Evolutionary conservation across 2,888 invertebrate genomes (phyloP).

Genomic region (Protodeltote pygarga): DNA sequence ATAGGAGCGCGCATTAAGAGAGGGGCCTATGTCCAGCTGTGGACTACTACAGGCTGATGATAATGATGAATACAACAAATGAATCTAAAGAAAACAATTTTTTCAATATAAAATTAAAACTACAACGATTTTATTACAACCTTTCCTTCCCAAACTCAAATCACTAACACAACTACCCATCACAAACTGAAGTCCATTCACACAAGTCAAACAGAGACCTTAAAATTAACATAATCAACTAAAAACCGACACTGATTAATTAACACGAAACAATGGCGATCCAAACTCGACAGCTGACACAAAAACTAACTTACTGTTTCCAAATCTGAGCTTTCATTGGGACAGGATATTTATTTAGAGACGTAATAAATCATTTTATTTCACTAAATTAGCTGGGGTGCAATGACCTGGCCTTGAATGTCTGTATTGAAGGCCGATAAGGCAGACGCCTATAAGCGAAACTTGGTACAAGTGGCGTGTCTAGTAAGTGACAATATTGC

Average conservation of each 20-base stretch:
- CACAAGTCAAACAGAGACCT: constrained; percentile 7
- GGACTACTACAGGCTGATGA: too few relatives aligned
- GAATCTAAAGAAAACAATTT: too few relatives aligned
- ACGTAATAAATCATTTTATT: too few relatives aligned
- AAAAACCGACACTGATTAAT: constrained; percentile 42
- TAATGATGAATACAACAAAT: too few relatives aligned
- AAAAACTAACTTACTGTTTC: constrained; percentile 25
- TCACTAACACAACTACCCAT: neutral
- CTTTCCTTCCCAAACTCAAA: neutral
- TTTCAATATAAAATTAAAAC: neutral
- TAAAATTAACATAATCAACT: constrained; percentile 31
- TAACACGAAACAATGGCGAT: constrained; percentile 30
- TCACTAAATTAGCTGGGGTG: too few relatives aligned
- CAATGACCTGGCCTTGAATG: too few relatives aligned
- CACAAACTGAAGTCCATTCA: neutral
- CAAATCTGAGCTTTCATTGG: constrained; percentile 11
- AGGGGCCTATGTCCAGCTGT: too few relatives aligned
- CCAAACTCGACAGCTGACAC: constrained; percentile 11
- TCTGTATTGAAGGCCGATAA: too few relatives aligned
- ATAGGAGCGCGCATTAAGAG: too few relatives aligned
- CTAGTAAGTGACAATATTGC: too few relatives aligned
- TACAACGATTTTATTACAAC: neutral
- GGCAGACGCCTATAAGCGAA: too few relatives aligned
- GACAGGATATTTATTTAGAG: constrained; percentile 15
- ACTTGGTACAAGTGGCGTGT: too few relatives aligned